Evolutionary conservation across 2,797 vertebrate genomes (phyloP).

Genomic region (Chelmon rostratus): DNA sequence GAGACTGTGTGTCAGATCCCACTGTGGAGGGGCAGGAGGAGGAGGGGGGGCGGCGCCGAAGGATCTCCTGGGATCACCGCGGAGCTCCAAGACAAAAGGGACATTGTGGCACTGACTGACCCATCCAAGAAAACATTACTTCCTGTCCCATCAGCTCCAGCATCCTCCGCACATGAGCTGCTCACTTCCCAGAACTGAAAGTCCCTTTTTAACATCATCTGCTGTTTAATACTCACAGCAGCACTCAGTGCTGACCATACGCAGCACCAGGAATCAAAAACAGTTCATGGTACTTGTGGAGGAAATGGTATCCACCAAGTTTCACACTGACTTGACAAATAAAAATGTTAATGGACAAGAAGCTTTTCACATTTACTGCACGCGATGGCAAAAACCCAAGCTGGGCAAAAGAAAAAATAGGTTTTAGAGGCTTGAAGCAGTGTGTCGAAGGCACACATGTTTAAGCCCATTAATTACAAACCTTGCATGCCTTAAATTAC

Average conservation of each 20-base stretch:
- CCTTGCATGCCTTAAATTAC: background rate
- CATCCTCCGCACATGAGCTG: slow-evolving; percentile 65
- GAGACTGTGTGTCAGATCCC: slow-evolving; percentile 71
- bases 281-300: background rate
- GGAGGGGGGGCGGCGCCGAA: slow-evolving; percentile 33
- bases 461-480: background rate
- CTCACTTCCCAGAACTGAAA: slow-evolving; percentile 65
- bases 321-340: background rate
- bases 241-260: slow-evolving; percentile 1
- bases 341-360: background rate
- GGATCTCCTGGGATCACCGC: slow-evolving; percentile 69
- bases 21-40: slow-evolving; percentile 21
- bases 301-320: background rate
- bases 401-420: background rate
- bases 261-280: background rate
- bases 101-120: slow-evolving; percentile 77
- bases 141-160: slow-evolving; percentile 78
- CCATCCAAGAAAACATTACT: slow-evolving; percentile 71
- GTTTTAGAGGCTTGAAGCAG: background rate
- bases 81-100: slow-evolving; percentile 75
- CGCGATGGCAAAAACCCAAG: background rate
- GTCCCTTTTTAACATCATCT: slow-evolving; percentile 38
- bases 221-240: slow-evolving; percentile 34
- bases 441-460: background rate
- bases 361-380: background rate